Conservation (phyloP, 2,888 invertebrate species). For the Drosophila colorata region DNA sequence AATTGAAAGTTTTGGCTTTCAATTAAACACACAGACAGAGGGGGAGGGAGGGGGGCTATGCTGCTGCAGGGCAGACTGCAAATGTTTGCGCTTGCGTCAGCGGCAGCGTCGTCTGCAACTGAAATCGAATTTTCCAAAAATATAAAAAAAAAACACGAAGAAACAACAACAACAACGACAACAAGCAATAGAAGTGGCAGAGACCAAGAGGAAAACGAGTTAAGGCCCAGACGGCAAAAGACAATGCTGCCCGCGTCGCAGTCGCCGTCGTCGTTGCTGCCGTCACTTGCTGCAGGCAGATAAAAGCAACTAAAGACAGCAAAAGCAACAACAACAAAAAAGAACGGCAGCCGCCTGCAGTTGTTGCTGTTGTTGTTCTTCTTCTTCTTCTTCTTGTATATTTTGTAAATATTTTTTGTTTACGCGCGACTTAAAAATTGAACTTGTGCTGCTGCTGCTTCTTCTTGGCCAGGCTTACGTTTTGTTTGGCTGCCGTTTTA, state of each 20-base stretch:
- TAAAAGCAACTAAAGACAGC: constrained; percentile 33
- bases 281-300: constrained; percentile 53
- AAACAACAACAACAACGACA: constrained; percentile 20
- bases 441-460: constrained; percentile 10
- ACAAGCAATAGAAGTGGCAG: constrained; percentile 55
- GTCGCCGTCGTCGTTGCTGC: constrained; percentile 23
- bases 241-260: constrained; percentile 50
- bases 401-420: constrained; percentile 39
- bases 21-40: constrained; percentile 25
- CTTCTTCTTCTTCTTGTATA: no score
- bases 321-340: constrained; percentile 35
- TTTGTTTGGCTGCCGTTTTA: constrained; percentile 50
- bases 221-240: constrained; percentile 62
- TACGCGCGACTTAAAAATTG: constrained; percentile 33
- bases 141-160: constrained; percentile 10
- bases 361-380: constrained; percentile 28
- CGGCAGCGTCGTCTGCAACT: constrained; percentile 39
- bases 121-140: constrained; percentile 57
- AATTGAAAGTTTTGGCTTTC: constrained; percentile 35
- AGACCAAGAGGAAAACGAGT: constrained; percentile 64
- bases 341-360: constrained; percentile 23
- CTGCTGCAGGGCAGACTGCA: constrained; percentile 26
- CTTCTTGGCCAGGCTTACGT: constrained; percentile 33
- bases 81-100: constrained; percentile 56
- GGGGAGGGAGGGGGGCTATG: constrained; percentile 1